A percentile compares a stretch with the other conserved stretches of the same genome.
These are phyloP conservation scores for Anguilla pacifica DNA, from an alignment of 2,797 vertebrate species.

Conservation along the genomic window DNA sequence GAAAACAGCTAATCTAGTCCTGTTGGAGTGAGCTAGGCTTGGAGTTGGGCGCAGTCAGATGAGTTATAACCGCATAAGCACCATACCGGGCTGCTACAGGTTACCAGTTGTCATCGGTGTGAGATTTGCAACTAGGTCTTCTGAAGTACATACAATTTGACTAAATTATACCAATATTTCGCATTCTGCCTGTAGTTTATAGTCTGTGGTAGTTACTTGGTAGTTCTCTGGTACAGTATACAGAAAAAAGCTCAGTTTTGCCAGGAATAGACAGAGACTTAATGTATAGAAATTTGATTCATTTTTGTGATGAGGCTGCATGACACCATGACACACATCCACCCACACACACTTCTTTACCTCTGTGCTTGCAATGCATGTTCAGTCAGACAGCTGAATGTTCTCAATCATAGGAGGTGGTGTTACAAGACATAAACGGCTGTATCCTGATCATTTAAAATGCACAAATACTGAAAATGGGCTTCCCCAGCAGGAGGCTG, in stretches of 20 bases:
- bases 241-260: neutral
- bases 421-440: constrained; percentile 52
- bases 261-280: neutral
- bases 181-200: too few species aligned
- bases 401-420: constrained; percentile 40
- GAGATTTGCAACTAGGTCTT: too few species aligned
- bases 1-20: neutral
- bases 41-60: neutral
- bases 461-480: constrained; percentile 38
- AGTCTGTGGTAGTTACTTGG: too few species aligned
- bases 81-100: too few species aligned
- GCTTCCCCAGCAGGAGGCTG: constrained; percentile 42
- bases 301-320: constrained; percentile 7
- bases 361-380: constrained; percentile 33
- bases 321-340: constrained; percentile 1
- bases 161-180: too few species aligned
- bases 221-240: neutral
- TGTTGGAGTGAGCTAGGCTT: neutral
- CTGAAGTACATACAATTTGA: too few species aligned
- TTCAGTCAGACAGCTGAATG: constrained; percentile 43
- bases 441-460: constrained; percentile 36
- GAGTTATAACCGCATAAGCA: neutral
- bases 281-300: neutral
- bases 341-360: neutral
- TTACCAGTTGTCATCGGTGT: too few species aligned